Evolutionary conservation across 2,113 vertebrate genomes (phyloP).

Genomic region (Callipepla squamata): DNA sequence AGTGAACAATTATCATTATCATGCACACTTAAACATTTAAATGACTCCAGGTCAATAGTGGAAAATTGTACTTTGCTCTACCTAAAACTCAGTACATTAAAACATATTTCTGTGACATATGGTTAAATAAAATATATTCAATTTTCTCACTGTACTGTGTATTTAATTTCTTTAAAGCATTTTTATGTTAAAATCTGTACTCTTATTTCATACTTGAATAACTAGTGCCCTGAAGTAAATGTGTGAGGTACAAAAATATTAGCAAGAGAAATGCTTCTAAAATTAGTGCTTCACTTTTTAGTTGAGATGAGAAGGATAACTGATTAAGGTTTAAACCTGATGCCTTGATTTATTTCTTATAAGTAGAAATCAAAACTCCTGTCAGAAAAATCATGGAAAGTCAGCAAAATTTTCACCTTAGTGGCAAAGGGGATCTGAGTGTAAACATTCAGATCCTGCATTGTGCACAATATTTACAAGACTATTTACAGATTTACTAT

Average conservation of each 20-base stretch:
- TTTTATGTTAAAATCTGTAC: not conserved
- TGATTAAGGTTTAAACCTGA: not conserved
- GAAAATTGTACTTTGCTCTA: not conserved
- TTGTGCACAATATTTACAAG: not conserved
- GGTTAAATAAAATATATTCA: not conserved
- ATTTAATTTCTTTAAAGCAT: not conserved
- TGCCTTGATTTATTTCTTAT: not conserved
- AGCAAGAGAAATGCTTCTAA: not conserved
- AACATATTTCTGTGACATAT: not conserved
- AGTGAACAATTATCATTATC: rapidly evolving
- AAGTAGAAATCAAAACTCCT: rapidly evolving
- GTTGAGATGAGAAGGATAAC: not conserved
- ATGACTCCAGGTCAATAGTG: no score
- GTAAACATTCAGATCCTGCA: not conserved
- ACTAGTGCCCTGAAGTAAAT: rapidly evolving
- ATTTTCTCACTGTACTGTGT: not conserved
- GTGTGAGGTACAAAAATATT: not conserved
- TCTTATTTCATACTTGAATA: not conserved
- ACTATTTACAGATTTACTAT: not conserved
- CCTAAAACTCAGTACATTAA: no score
- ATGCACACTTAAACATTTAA: not conserved
- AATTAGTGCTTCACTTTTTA: not conserved
- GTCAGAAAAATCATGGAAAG: not conserved
- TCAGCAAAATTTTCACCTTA: not conserved
- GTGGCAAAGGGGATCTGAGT: not conserved